Evolutionary conservation across 2,888 invertebrate genomes (phyloP).

Genomic region (Dendrolimus houi): DNA sequence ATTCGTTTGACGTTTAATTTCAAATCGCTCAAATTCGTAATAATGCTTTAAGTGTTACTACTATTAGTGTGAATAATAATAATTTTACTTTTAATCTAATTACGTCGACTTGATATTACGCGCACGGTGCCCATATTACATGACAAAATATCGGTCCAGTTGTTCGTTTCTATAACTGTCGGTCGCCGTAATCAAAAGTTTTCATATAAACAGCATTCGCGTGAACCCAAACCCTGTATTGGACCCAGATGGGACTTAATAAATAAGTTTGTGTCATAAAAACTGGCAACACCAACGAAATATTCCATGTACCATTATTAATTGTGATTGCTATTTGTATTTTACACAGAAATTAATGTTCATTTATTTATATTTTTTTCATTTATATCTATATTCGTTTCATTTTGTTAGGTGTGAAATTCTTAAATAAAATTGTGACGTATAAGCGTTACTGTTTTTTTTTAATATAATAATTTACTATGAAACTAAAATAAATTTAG

Average conservation of each 20-base stretch:
- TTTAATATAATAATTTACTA: too few relatives aligned
- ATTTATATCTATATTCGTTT: too few relatives aligned
- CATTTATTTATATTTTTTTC: too few relatives aligned
- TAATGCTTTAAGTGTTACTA: too few relatives aligned
- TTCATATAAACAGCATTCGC: slow-evolving; percentile 23
- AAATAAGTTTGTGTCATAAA: slow-evolving; percentile 2
- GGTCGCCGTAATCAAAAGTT: slow-evolving; percentile 30
- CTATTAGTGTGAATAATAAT: too few relatives aligned
- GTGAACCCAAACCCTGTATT: slow-evolving; percentile 15
- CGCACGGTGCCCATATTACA: slow-evolving; percentile 14
- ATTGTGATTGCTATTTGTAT: background rate
- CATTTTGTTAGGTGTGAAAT: too few relatives aligned
- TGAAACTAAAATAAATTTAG: too few relatives aligned
- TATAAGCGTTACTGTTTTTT: too few relatives aligned
- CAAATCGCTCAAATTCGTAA: too few relatives aligned
- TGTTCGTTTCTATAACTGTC: slow-evolving; percentile 16
- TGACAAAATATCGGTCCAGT: slow-evolving; percentile 23
- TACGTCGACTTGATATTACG: slow-evolving; percentile 12
- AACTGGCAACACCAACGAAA: background rate
- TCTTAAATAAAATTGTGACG: too few relatives aligned
- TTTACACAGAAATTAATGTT: background rate
- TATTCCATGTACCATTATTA: background rate
- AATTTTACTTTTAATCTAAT: too few relatives aligned
- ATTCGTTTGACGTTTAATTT: too few relatives aligned
- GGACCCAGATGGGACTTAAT: slow-evolving; percentile 6